phyloP scores from a whole-genome alignment of 2,113 vertebrate genomes.

The Guaruba guarouba region DNA sequence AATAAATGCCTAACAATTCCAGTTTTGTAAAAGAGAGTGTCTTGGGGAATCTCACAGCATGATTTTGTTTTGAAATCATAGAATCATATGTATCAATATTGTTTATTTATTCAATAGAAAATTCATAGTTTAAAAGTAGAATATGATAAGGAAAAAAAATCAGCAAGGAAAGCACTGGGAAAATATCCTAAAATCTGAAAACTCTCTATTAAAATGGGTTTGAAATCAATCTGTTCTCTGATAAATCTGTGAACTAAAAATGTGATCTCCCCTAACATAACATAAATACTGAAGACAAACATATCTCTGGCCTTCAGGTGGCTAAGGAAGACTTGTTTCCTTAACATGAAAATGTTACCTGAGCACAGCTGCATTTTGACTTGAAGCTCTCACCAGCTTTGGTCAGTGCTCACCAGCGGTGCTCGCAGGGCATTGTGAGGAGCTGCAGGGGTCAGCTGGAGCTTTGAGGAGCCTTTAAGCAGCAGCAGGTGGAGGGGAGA shows the following conservation, averaged over 20 bases:
- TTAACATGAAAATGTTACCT: neutral
- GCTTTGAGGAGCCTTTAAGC: neutral
- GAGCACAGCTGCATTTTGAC: neutral
- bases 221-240: neutral
- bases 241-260: neutral
- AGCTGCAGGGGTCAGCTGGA: neutral
- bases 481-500: neutral
- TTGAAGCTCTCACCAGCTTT: neutral
- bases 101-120: neutral
- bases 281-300: neutral
- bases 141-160: neutral
- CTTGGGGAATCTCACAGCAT: neutral
- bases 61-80: neutral
- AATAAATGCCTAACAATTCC: neutral
- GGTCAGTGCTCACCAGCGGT: fast-evolving
- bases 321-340: neutral
- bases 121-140: neutral
- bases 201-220: neutral
- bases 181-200: neutral
- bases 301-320: neutral
- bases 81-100: neutral
- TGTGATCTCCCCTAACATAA: neutral
- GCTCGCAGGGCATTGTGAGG: neutral
- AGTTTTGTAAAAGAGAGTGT: neutral
- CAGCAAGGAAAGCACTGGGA: neutral